Conservation (phyloP, 2,113 vertebrate genomes). For the Aldabrachelys gigantea region DNA sequence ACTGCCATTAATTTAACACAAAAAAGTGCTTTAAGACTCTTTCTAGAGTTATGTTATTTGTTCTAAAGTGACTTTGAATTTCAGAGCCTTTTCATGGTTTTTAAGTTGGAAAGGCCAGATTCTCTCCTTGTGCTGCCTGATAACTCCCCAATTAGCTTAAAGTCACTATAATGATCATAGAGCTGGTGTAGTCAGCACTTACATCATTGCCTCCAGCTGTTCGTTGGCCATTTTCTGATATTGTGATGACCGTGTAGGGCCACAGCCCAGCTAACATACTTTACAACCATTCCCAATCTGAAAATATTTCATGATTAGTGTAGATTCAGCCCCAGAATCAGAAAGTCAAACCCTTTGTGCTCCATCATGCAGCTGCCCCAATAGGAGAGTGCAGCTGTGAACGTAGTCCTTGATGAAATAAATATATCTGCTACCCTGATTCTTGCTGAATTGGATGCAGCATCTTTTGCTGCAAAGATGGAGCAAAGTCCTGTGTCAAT, state of each 20-base stretch:
- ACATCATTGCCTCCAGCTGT: not conserved
- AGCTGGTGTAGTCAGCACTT: not conserved
- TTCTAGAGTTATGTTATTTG: not conserved
- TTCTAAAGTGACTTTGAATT: slow-evolving; percentile 3
- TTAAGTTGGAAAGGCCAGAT: not conserved
- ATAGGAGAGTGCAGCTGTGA: not conserved
- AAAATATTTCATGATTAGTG: not conserved
- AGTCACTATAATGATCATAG: not conserved
- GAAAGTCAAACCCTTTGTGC: not conserved
- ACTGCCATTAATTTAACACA: slow-evolving; percentile 4
- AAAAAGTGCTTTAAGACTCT: slow-evolving; percentile 15
- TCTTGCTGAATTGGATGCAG: slow-evolving; percentile 49
- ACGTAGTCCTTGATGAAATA: slow-evolving; percentile 6
- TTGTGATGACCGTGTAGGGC: not conserved
- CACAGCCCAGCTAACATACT: not conserved
- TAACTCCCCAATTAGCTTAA: not conserved
- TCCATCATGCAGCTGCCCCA: not conserved
- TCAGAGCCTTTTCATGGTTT: not conserved
- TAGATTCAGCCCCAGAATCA: not conserved
- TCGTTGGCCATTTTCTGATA: not conserved
- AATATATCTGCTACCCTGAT: slow-evolving; percentile 30
- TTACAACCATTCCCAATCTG: not conserved
- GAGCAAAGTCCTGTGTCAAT: slow-evolving; percentile 42
- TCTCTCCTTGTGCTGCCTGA: not conserved
- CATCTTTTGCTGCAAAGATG: slow-evolving; percentile 50